Conservation (phyloP, 1,140 invertebrate species). For the Oreohelix idahoensis region DNA sequence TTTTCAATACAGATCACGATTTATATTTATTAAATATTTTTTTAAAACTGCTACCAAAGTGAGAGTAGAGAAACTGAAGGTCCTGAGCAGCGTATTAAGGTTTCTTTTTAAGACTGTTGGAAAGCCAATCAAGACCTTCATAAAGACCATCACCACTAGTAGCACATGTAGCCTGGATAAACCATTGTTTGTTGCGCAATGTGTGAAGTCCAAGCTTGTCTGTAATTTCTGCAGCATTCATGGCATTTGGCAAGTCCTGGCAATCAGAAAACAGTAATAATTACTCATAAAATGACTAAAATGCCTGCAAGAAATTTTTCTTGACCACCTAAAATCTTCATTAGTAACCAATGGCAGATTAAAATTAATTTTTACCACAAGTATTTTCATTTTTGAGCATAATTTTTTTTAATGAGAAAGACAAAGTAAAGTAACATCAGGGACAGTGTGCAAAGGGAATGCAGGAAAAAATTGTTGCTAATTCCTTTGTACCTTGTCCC, state of each 20-base stretch:
- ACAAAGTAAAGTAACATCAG: too few relatives aligned
- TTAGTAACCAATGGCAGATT: too few relatives aligned
- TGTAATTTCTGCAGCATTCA: slow-evolving; percentile 97
- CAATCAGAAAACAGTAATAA: slow-evolving; percentile 25
- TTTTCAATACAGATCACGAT: neutral
- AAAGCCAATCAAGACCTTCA: slow-evolving; percentile 98
- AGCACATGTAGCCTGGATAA: slow-evolving; percentile 98
- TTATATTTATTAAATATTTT: neutral
- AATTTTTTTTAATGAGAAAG: too few relatives aligned
- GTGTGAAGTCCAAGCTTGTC: slow-evolving; percentile 95
- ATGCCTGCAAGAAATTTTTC: too few relatives aligned
- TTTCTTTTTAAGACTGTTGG: slow-evolving; percentile 78
- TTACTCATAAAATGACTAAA: neutral
- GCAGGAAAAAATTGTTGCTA: too few relatives aligned
- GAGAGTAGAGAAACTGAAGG: neutral
- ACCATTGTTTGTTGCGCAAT: slow-evolving; percentile 87
- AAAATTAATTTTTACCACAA: too few relatives aligned
- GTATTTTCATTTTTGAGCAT: too few relatives aligned
- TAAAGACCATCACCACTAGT: slow-evolving; percentile 97
- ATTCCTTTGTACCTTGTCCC: too few relatives aligned
- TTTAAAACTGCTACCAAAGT: neutral
- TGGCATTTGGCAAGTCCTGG: slow-evolving; percentile 97
- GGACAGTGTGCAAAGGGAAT: too few relatives aligned
- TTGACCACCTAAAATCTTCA: too few relatives aligned
- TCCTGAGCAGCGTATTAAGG: slow-evolving; percentile 4